These are phyloP conservation scores for Petrolisthes cinctipes DNA, from an alignment of 2,888 invertebrate genomes.

Conservation along the genomic window DNA sequence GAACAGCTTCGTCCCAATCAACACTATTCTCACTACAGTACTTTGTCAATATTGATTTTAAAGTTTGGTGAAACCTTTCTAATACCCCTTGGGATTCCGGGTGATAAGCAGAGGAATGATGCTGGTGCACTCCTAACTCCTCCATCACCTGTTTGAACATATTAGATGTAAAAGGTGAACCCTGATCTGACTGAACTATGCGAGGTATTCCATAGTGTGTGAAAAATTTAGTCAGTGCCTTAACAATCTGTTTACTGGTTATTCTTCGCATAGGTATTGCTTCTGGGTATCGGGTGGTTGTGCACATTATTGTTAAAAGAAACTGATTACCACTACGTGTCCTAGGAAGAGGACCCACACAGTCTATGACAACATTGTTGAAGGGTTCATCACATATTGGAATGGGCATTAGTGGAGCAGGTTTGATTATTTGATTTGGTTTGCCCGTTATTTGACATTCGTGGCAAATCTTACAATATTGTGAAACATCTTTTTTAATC, in stretches of 20 bases:
- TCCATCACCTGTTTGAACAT: conserved; percentile 20
- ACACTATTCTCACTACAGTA: conserved; percentile 9
- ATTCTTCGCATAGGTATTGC: not conserved
- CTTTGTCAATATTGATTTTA: not conserved
- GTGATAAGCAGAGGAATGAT: not conserved
- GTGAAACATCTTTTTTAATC: conserved; percentile 18
- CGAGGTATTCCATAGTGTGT: not conserved
- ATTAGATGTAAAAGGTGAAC: conserved; percentile 14
- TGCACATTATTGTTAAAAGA: conserved; percentile 12
- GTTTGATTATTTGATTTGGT: conserved; percentile 2
- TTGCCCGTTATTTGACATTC: conserved; percentile 21
- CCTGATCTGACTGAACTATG: conserved; percentile 30
- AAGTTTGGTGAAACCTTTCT: conserved; percentile 19
- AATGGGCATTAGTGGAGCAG: not conserved
- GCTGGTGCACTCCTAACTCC: conserved; percentile 3
- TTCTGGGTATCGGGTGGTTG: conserved; percentile 23
- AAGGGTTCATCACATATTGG: conserved; percentile 3
- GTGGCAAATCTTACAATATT: conserved; percentile 5
- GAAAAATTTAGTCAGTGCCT: conserved; percentile 19
- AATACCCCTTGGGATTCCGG: conserved; percentile 20
- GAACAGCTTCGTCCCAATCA: conserved; percentile 19
- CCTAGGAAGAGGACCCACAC: conserved; percentile 10
- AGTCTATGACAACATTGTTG: conserved; percentile 17
- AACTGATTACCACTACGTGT: not conserved
- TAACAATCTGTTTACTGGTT: conserved; percentile 15